These are phyloP conservation scores for Seladonia tumulorum DNA, from an alignment of 2,888 invertebrate genomes.

Conservation along the genomic window DNA sequence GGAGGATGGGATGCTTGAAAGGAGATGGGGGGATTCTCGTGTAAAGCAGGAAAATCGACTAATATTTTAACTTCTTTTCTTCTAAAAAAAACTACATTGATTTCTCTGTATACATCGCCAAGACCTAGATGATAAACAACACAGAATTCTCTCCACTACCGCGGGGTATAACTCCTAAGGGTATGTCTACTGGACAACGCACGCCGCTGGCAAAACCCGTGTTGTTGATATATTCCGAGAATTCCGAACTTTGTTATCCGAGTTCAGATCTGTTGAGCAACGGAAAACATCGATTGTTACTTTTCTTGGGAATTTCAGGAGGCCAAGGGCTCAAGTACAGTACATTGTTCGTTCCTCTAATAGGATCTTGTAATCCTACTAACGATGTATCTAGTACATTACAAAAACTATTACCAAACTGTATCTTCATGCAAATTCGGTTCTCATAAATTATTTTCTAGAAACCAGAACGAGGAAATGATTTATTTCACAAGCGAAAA, in stretches of 20 bases:
- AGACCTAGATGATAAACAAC: too few relatives aligned
- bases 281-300: background rate
- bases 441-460: background rate
- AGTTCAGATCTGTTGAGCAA: slow-evolving; percentile 2
- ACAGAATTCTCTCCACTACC: too few relatives aligned
- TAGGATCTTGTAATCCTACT: background rate
- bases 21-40: too few relatives aligned
- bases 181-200: too few relatives aligned
- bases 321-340: background rate
- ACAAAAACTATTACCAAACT: background rate
- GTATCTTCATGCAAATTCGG: background rate
- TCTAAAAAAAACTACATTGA: background rate
- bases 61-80: background rate
- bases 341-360: background rate
- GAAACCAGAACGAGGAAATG: background rate
- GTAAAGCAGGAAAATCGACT: background rate
- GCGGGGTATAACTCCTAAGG: too few relatives aligned
- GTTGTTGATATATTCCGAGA: too few relatives aligned
- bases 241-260: background rate
- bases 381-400: background rate
- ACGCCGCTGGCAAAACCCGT: too few relatives aligned
- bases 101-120: too few relatives aligned
- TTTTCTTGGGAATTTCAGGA: background rate
- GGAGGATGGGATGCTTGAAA: too few relatives aligned
- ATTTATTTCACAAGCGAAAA: background rate